Percentiles rank a stretch among this genome's conserved stretches.
Conservation (phyloP, 2,888 invertebrate genomes). For the Corbicula japonica region DNA sequence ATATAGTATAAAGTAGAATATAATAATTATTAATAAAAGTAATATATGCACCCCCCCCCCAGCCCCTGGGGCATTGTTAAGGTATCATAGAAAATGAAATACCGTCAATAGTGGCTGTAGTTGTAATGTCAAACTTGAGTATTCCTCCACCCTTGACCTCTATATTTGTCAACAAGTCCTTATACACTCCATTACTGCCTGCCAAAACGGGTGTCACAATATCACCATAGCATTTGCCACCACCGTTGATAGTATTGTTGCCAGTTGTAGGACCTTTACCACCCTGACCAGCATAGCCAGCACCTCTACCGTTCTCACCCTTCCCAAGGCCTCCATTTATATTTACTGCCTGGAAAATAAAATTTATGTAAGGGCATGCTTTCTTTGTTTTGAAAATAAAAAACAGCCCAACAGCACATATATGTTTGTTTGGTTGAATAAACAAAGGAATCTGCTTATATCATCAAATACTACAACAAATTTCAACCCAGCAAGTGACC, state of each 20-base stretch:
- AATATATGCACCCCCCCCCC: too few species aligned
- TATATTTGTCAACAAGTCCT: constrained; percentile 24
- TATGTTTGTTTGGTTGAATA: too few species aligned
- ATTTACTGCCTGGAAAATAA: constrained; percentile 51
- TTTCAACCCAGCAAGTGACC: too few species aligned
- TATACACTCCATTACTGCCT: constrained; percentile 70
- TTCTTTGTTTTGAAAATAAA: neutral
- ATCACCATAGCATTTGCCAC: constrained; percentile 71
- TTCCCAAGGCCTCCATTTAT: constrained; percentile 62
- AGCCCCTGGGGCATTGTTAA: too few species aligned
- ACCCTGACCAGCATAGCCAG: constrained; percentile 78
- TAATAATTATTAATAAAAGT: too few species aligned
- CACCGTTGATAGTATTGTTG: constrained; percentile 31
- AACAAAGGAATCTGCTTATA: too few species aligned
- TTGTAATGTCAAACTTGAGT: constrained; percentile 61
- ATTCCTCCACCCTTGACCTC: constrained; percentile 71
- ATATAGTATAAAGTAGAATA: too few species aligned
- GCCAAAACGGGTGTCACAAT: constrained; percentile 58
- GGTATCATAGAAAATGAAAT: too few species aligned
- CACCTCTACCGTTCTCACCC: constrained; percentile 73
- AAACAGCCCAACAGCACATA: neutral
- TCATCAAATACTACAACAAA: too few species aligned
- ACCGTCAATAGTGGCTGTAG: constrained; percentile 72
- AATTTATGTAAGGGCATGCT: neutral
- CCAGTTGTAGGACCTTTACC: constrained; percentile 47